These are phyloP conservation scores for Coreius guichenoti DNA, from an alignment of 2,797 vertebrate genomes.

Conservation along the genomic window DNA sequence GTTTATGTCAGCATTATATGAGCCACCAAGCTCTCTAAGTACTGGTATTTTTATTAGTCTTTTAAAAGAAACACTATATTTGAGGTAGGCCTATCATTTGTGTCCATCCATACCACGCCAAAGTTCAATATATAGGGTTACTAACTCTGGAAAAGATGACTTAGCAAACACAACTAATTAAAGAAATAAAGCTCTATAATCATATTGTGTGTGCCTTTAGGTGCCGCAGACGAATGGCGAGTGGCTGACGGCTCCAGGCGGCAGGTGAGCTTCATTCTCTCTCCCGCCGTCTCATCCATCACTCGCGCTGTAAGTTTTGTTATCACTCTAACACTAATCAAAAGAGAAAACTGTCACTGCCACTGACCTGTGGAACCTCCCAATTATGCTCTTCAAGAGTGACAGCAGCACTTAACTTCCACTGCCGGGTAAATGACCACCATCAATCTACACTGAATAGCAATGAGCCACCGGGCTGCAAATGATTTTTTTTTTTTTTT, in stretches of 20 bases:
- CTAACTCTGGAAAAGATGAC: too few species aligned
- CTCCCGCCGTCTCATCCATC: slow-evolving; percentile 78
- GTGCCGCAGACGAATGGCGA: slow-evolving; percentile 15
- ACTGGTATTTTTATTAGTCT: not conserved
- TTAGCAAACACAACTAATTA: not conserved
- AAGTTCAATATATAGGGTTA: not conserved
- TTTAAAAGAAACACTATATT: not conserved
- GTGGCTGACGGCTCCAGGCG: slow-evolving; percentile 15
- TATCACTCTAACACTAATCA: slow-evolving; percentile 93
- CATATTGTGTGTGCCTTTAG: not conserved
- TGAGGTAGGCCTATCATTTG: not conserved
- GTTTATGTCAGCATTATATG: not conserved
- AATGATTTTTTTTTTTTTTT: slow-evolving; percentile 77
- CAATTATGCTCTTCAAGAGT: slow-evolving; percentile 90
- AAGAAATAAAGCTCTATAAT: not conserved
- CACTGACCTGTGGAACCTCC: slow-evolving; percentile 92
- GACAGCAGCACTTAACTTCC: slow-evolving; percentile 92
- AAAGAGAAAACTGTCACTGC: slow-evolving; percentile 89
- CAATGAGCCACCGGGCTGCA: slow-evolving; percentile 88
- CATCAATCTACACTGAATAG: slow-evolving; percentile 91
- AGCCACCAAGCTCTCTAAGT: not conserved
- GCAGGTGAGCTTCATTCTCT: slow-evolving; percentile 44
- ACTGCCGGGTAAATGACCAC: slow-evolving; percentile 87
- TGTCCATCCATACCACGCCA: not conserved
- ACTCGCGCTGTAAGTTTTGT: slow-evolving; percentile 86